Evolutionary conservation across 2,888 invertebrate genomes (phyloP), one percentile per base, ranked within the genome.

Genomic region (Pseudococcus longispinus): DNA sequence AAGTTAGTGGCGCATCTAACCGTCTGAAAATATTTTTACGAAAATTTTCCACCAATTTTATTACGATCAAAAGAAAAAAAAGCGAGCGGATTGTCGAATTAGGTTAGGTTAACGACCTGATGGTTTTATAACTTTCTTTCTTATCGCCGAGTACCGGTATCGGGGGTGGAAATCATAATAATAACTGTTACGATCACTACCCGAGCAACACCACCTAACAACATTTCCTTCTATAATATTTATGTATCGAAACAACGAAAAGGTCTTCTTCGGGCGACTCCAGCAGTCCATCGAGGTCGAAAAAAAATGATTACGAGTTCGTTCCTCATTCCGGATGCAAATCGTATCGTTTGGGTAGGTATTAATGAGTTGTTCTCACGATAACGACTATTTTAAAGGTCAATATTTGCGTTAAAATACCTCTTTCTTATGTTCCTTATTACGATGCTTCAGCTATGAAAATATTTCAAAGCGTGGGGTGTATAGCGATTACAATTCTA

Each of bases 201-300:
- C 42, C 77, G 20, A 80, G 37, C 29, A 80, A 20, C 42, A 80
- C 77, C 20, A 80, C 77, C 77, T 29, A 77, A 80, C 74, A 74
- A 74, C 77, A 80, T 42, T 80, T 80, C 77, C 77, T 80, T 80
- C 77, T 80, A 4, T 42, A 80, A 80, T 80, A 80, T 80, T 80
- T 42, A 80, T 42, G 77, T 29, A 42, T 80, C 42, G 20, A 80
- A 80, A 42, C 37, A 80, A 80, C 77, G 42, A 80, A 80, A 80
- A 80, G 77, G 77, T 80, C 77, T 80, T 80, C 77, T 80, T 80
- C 77, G 77, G 42, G 77, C 77, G 77, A 80, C 77, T 80, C 77
- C 77, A 80, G 77, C 37, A 80, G 42, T 42, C 77, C 77, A 42
- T 80, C 77, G 77, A 80, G 77, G 77, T 80, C 77, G 77, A 80